Conservation (phyloP, 2,888 invertebrate genomes). For the Anoplius nigerrimus region DNA sequence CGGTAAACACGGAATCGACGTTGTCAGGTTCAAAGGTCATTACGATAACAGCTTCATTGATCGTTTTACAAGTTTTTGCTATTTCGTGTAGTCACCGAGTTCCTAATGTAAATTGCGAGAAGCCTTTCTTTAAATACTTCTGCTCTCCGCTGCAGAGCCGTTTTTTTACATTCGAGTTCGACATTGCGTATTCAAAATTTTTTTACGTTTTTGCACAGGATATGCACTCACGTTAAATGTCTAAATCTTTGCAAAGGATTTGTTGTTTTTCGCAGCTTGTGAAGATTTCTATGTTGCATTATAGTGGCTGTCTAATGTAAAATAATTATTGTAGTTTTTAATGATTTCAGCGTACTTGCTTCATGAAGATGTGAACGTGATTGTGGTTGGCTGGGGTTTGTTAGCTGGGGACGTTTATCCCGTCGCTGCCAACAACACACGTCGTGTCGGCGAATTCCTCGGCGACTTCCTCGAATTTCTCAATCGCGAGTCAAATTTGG, state of each 20-base stretch:
- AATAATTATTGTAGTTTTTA: neutral
- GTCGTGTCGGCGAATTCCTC: conserved; percentile 64
- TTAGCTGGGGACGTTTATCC: conserved; percentile 62
- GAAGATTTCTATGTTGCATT: neutral
- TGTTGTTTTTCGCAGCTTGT: neutral
- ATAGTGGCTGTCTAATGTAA: neutral
- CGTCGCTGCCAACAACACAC: conserved; percentile 63
- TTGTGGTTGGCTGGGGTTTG: conserved; percentile 66
- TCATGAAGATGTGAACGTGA: conserved; percentile 67
- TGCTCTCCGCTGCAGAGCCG: neutral
- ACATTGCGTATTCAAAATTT: neutral
- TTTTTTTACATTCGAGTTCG: neutral
- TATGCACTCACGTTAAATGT: no score
- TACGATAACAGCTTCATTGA: conserved; percentile 58
- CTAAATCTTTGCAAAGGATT: neutral
- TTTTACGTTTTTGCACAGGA: no score
- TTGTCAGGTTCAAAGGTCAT: conserved; percentile 57
- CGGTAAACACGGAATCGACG: conserved; percentile 62
- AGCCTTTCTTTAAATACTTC: conserved; percentile 13
- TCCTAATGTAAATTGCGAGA: conserved; percentile 34
- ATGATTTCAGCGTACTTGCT: conserved; percentile 60
- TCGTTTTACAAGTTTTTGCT: conserved; percentile 48
- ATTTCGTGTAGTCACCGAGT: conserved; percentile 11
- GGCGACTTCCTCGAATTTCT: conserved; percentile 64
- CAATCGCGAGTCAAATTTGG: conserved; percentile 64